Percentiles rank a stretch among this genome's conserved stretches.
Conservation (phyloP, 2,888 invertebrate genomes). For the Galerucella nymphaeae region DNA sequence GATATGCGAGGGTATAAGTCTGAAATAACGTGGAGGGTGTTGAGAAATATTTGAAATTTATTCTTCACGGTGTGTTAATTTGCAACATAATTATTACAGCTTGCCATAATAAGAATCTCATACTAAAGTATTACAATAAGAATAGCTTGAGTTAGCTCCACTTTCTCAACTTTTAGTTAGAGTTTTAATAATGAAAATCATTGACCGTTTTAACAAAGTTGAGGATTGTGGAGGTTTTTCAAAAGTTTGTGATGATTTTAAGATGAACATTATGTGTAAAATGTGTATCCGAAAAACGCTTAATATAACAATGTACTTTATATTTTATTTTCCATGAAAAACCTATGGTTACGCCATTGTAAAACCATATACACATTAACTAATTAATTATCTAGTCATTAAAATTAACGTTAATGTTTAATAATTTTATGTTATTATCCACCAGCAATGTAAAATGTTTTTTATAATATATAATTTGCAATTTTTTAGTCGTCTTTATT, state of each 20-base stretch:
- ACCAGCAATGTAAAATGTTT: conserved; percentile 32
- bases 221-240: not conserved
- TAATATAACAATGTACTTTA: not conserved
- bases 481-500: conserved; percentile 15
- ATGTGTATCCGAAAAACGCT: not conserved
- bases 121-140: not conserved
- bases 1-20: too few relatives aligned
- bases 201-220: not conserved
- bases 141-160: not conserved
- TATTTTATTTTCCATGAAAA: not conserved
- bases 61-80: not conserved
- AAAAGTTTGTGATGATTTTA: not conserved
- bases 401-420: conserved; percentile 26
- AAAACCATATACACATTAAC: conserved; percentile 12
- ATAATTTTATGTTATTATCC: conserved; percentile 30
- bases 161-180: not conserved
- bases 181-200: not conserved
- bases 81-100: not conserved
- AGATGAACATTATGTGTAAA: not conserved
- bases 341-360: conserved; percentile 12
- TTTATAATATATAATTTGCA: conserved; percentile 32
- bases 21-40: too few relatives aligned
- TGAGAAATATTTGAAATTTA: not conserved
- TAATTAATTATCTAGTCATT: conserved; percentile 32
- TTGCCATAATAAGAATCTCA: conserved; percentile 5